Evolutionary conservation across 2,113 vertebrate genomes (phyloP).

Genomic region (Piprites chloris): DNA sequence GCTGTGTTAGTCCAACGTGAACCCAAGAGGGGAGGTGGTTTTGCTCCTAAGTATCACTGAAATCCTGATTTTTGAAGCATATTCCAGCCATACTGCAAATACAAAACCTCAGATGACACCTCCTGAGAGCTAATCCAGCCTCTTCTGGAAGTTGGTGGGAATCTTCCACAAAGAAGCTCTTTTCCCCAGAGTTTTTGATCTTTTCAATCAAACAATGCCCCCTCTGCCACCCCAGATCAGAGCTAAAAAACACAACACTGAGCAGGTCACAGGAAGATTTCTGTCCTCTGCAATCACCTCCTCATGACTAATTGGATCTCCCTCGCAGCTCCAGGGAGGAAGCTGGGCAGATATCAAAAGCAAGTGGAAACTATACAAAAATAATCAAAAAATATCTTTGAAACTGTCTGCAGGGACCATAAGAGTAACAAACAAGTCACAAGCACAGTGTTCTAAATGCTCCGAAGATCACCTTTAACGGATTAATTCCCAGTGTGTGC

Average conservation of each 20-base stretch:
- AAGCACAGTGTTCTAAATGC: neutral
- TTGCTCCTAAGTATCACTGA: neutral
- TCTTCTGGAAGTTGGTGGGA: neutral
- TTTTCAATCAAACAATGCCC: neutral
- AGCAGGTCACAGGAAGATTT: neutral
- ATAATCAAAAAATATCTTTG: neutral
- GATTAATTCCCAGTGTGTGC: neutral
- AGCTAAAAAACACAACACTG: fast-evolving
- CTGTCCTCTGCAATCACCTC: neutral
- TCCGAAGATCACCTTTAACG: slow-evolving; percentile 15
- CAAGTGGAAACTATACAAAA: neutral
- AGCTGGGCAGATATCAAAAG: neutral
- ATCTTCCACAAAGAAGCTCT: neutral
- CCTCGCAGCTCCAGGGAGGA: neutral
- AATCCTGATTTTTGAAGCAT: neutral
- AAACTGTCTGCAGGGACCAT: neutral
- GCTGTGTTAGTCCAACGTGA: neutral
- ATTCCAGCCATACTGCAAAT: neutral
- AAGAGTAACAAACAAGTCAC: neutral
- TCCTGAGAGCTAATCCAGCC: neutral
- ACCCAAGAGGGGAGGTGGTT: neutral
- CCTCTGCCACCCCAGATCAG: neutral
- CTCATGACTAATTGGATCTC: neutral
- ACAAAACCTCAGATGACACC: neutral
- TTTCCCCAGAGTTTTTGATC: neutral